Base-by-base conservation (phyloP, 2,113 vertebrate species). In the Nothocercus julius region DNA sequence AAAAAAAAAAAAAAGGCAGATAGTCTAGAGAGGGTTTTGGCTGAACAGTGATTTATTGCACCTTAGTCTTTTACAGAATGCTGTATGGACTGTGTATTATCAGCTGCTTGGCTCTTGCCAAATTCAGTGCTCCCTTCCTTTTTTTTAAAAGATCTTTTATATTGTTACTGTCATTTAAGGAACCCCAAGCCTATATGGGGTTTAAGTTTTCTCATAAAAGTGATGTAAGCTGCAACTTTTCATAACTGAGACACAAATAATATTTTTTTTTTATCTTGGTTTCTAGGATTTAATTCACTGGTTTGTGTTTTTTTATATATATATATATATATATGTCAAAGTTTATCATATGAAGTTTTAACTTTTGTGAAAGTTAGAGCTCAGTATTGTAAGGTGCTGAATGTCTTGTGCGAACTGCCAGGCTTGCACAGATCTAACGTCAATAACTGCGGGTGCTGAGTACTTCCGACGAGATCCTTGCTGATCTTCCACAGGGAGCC, bases 351-450 rank as follows among this genome's bases (percentile, higher is more conserved):
- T 47, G 13, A 54, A 47, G 44, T 34, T 34, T 22, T 24, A 62
- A 17, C 72, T 77, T 82, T 24, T 58, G 17, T 78, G 69, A 6
- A 17, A 38, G 34, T 38, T 53, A 34, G 74, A 79, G 89, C 58
- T 92, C 79, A 5, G 0, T 30, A 1, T 14, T 28, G 20, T 27
- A 1, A 7, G 40, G 64, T 75, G 77, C 56, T 63, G 54, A 20
- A 5, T 11, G 14, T 67, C 20, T 67, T 80, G 56, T 42, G 32
- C 19, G 61, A 49, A 66, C 56, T 68, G 44, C 1, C 1, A 38
- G 2, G 58, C 0, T 0, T 20, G 27, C 51, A 16, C 12, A 18
- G 1, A 4, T 2, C 53, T 28, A 15, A 54, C 21, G n/a, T 24
- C 32, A 34, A 30, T 69, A 69, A 15, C 15, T 34, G 44, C 9